These are phyloP conservation scores for Apus apus DNA, from an alignment of 2,113 vertebrate genomes.

Conservation along the genomic window DNA sequence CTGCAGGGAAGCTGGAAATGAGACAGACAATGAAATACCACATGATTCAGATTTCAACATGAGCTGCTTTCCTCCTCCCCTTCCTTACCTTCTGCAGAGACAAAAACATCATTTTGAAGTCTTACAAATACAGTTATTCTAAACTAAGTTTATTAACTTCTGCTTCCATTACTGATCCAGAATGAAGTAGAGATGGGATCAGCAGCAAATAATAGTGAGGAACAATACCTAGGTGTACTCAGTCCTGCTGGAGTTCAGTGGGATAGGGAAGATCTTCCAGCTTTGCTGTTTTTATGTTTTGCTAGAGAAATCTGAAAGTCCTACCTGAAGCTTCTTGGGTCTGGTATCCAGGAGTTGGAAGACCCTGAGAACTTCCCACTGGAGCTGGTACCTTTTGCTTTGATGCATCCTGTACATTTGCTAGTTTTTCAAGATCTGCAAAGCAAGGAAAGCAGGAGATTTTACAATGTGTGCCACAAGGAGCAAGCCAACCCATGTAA, in stretches of 20 bases:
- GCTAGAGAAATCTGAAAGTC: background rate
- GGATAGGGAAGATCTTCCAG: background rate
- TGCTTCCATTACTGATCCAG: background rate
- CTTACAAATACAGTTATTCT: background rate
- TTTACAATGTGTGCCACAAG: background rate
- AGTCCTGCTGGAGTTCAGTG: background rate
- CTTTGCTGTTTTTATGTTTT: background rate
- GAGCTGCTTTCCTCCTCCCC: background rate
- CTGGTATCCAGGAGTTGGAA: slow-evolving; percentile 11
- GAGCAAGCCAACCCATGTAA: background rate
- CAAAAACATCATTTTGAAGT: background rate
- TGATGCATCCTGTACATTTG: background rate
- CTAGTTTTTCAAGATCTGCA: slow-evolving; percentile 50
- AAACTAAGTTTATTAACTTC: background rate
- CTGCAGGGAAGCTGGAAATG: slow-evolving; percentile 52
- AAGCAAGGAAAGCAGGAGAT: background rate
- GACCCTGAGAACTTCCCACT: slow-evolving; percentile 31
- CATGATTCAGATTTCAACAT: background rate
- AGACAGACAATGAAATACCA: background rate
- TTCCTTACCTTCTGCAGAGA: background rate
- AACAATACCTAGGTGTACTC: background rate
- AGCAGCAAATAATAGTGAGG: background rate
- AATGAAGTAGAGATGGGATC: background rate
- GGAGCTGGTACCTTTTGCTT: slow-evolving; percentile 9
- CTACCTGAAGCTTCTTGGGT: slow-evolving; percentile 40